These are phyloP conservation scores for Syrmaticus mikado DNA, from an alignment of 2,113 vertebrate genomes.

Conservation along the genomic window DNA sequence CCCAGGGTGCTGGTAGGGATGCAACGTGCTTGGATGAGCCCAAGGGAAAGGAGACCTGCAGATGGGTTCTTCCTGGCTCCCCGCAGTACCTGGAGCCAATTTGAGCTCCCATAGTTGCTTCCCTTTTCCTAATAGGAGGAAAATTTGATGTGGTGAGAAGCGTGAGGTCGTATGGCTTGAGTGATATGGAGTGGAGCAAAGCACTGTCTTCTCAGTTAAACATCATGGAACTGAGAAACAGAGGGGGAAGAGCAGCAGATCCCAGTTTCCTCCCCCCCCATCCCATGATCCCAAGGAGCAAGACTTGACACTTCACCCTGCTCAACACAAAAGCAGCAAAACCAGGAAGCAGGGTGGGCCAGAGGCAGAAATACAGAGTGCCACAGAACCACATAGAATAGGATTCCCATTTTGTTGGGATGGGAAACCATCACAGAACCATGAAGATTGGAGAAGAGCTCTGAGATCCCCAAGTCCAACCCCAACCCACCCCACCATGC, in stretches of 20 bases:
- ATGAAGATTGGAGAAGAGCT: too few species aligned
- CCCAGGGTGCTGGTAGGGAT: neutral
- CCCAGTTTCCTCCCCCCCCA: neutral
- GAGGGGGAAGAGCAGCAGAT: neutral
- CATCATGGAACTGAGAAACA: neutral
- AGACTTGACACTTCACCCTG: rapidly evolving
- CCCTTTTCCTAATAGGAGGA: neutral
- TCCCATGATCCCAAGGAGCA: neutral
- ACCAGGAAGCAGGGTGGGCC: neutral
- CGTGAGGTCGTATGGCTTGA: neutral
- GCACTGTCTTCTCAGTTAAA: neutral
- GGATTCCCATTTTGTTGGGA: neutral
- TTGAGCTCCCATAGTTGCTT: neutral
- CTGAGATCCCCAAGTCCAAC: too few species aligned
- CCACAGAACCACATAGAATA: neutral
- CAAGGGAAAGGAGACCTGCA: rapidly evolving
- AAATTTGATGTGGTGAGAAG: neutral
- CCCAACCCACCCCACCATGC: too few species aligned
- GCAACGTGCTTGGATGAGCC: rapidly evolving
- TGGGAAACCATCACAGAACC: neutral
- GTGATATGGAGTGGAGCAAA: neutral
- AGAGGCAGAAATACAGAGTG: neutral
- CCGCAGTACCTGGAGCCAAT: neutral
- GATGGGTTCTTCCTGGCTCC: neutral
- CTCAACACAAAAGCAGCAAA: neutral